Base-by-base conservation (phyloP, 2,888 invertebrate species). In the Aelia acuminata region DNA sequence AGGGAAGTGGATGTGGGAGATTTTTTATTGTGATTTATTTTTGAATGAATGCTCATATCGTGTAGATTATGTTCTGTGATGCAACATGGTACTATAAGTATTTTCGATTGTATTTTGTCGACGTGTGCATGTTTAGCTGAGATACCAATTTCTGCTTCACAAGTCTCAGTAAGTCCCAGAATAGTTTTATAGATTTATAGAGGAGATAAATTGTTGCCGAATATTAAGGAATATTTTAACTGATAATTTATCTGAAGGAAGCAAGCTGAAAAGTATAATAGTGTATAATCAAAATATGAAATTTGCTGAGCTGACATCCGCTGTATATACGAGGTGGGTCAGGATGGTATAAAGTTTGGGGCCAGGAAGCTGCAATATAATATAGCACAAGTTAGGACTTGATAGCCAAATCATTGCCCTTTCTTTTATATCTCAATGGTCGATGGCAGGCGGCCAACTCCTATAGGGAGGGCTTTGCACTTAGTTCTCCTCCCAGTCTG, bases 351-450 rank as follows among this genome's bases (percentile, higher is more conserved):
- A 80, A 80, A 47, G 2, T 43, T 47, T 75, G 39, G 47, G 75
- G 80, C 1, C n/a, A 39, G 43, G 39, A 80, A 47, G 80, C 11
- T 80, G 22, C 43, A n/a, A 39, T 80, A 80, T 43, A 47, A 80
- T 39, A 80, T 80, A 80, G 63, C 31, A 39, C 80, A 35, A 47
- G 80, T 39, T 47, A 80, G 80, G 43, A 15, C 80, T 70, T 80
- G 80, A 80, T 80, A 80, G 80, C 80, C 80, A 80, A 80, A 80
- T 80, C 43, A 80, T 80, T 80, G 80, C 80, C 80, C 80, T 80
- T 80, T 43, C 80, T 80, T 80, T 80, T 80, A 80, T 80, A 43
- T 80, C 43, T 11, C 43, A 43, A 80, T n/a, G 39, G 80, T n/a
- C 43, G 80, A 22, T 80, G 80, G 80, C 43, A 22, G 3, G 5